These are phyloP conservation scores for Gari tellinella DNA, from an alignment of 2,888 invertebrate genomes.

Conservation along the genomic window DNA sequence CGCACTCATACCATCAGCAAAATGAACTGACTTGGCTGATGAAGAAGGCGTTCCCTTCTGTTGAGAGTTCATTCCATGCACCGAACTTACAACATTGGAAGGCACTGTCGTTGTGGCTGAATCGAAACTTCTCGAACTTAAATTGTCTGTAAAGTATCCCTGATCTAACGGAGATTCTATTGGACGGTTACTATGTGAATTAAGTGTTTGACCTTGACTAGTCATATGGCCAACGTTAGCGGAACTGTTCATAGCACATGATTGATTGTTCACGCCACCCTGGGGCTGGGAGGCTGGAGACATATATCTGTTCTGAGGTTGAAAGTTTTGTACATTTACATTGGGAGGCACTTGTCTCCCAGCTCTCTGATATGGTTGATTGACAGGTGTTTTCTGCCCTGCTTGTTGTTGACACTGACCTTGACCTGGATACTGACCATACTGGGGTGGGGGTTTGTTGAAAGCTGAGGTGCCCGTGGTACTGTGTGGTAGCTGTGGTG, in stretches of 20 bases:
- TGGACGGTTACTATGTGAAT: constrained; percentile 64
- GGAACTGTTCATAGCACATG: constrained; percentile 62
- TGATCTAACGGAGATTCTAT: constrained; percentile 78
- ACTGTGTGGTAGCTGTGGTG: constrained; percentile 61
- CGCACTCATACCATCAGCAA: constrained; percentile 63
- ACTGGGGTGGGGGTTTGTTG: constrained; percentile 60
- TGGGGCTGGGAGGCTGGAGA: constrained; percentile 43
- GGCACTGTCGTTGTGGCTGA: constrained; percentile 64
- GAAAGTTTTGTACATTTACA: constrained; percentile 80
- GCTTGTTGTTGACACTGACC: constrained; percentile 28
- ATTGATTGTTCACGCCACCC: constrained; percentile 61
- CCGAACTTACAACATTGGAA: constrained; percentile 50
- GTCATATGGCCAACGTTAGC: constrained; percentile 51
- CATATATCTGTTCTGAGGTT: constrained; percentile 52
- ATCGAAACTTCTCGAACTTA: constrained; percentile 74
- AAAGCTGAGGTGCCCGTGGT: constrained; percentile 58
- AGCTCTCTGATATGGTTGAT: constrained; percentile 60
- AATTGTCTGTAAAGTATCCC: constrained; percentile 80
- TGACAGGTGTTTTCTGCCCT: constrained; percentile 34
- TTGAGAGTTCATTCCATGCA: constrained; percentile 41
- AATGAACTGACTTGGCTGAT: constrained; percentile 70
- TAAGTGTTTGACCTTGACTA: constrained; percentile 52
- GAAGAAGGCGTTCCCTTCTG: constrained; percentile 47
- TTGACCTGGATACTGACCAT: constrained; percentile 58
- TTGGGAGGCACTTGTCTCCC: constrained; percentile 77